Conservation (phyloP, 2,888 invertebrate genomes). For the Scaptomyza tumidula region DNA sequence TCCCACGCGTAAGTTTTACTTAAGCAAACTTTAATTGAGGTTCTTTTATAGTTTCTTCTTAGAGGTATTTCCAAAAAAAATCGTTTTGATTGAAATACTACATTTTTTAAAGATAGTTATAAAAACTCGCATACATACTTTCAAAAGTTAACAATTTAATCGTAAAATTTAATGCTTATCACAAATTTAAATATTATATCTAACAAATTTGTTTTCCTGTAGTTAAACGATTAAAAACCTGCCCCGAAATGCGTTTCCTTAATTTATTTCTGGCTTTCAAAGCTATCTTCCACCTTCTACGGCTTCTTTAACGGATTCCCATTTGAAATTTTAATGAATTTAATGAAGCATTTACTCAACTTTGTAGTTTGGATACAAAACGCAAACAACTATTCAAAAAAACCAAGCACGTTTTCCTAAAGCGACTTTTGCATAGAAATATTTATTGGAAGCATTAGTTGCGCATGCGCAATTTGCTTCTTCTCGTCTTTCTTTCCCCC, state of each 20-base stretch:
- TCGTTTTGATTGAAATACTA: no score
- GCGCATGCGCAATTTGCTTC: constrained; percentile 65
- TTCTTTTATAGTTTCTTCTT: no score
- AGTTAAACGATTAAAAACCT: background rate
- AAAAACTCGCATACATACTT: no score
- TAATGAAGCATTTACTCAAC: constrained; percentile 13
- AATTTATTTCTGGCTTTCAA: constrained; percentile 18
- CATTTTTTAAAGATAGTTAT: no score
- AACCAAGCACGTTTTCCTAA: constrained; percentile 47
- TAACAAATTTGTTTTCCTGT: no score
- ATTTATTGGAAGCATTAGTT: constrained; percentile 34
- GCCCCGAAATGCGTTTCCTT: background rate
- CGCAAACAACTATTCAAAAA: constrained; percentile 21
- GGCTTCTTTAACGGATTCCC: constrained; percentile 9
- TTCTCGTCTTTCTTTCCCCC: constrained; percentile 4
- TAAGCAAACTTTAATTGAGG: no score
- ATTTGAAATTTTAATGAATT: constrained; percentile 11
- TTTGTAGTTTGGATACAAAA: constrained; percentile 10
- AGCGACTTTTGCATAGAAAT: constrained; percentile 31
- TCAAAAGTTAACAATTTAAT: no score
- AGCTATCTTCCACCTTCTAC: constrained; percentile 9
- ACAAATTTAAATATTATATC: no score
- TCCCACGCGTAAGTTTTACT: no score
- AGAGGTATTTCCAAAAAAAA: no score
- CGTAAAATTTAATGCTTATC: no score